phyloP scores from a whole-genome alignment of 1,140 invertebrate genomes.

The Acarapis woodi region DNA sequence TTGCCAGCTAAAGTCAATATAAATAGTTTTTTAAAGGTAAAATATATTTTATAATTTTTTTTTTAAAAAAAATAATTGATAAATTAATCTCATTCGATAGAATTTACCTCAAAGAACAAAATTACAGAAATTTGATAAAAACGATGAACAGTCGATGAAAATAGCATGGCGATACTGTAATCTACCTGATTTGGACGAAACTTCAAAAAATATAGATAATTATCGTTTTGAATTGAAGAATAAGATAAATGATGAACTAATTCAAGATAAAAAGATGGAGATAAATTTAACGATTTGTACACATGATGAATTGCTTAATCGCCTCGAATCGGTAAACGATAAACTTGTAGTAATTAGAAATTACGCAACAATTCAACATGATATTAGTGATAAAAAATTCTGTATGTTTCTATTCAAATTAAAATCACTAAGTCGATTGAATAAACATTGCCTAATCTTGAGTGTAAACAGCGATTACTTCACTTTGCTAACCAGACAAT shows the following conservation, averaged over 20 bases:
- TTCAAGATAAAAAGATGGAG: background rate
- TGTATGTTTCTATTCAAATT: background rate
- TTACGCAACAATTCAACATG: background rate
- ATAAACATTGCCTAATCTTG: background rate
- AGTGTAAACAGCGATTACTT: background rate
- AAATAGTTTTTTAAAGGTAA: no score
- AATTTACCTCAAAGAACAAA: background rate
- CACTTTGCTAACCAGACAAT: background rate
- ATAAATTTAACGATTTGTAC: background rate
- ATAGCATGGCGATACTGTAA: constrained; percentile 3
- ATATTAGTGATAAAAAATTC: background rate
- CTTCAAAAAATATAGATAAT: background rate
- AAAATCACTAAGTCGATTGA: background rate
- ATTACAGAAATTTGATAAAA: background rate
- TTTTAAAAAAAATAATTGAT: background rate
- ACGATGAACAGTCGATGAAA: background rate
- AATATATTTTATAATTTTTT: background rate
- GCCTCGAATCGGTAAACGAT: background rate
- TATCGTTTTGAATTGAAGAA: background rate
- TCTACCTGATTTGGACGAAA: background rate
- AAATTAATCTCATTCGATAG: background rate
- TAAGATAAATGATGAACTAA: background rate
- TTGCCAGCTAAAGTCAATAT: background rate
- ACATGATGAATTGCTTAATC: background rate
- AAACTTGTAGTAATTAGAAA: background rate